Conservation (phyloP, 2,888 invertebrate species). For the Cephus pulcher region DNA sequence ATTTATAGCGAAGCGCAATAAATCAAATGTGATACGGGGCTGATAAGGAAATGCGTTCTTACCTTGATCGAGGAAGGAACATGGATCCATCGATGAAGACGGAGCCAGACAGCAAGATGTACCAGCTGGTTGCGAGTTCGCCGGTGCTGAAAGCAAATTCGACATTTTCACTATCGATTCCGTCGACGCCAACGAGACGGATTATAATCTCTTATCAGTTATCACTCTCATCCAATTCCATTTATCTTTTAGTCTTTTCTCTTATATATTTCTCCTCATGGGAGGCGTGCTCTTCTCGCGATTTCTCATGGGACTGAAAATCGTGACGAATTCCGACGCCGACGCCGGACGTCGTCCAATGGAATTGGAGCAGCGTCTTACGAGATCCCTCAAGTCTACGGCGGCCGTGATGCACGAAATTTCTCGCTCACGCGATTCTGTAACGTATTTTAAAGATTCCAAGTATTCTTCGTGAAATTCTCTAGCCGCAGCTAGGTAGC, state of each 20-base stretch:
- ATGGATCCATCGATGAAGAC: constrained; percentile 89
- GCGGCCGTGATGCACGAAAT: neutral
- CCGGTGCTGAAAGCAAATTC: constrained; percentile 74
- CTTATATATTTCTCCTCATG: no score
- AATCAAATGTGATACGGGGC: neutral
- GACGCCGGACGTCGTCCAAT: neutral
- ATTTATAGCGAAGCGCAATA: neutral
- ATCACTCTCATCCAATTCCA: neutral
- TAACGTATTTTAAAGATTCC: neutral
- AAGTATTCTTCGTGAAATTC: neutral
- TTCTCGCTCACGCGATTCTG: neutral
- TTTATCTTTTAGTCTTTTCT: no score
- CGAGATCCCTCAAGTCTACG: no score
- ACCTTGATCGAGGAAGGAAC: constrained; percentile 86
- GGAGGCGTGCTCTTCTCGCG: no score
- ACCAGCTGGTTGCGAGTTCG: constrained; percentile 85
- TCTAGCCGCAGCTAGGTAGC: neutral
- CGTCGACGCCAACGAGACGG: neutral
- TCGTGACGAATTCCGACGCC: neutral
- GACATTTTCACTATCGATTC: neutral
- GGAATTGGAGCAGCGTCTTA: neutral
- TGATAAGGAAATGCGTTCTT: constrained; percentile 50
- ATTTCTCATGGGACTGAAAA: no score
- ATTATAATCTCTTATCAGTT: neutral
- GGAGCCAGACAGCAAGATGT: constrained; percentile 83